Conservation (phyloP, 2,888 invertebrate genomes). For the Lacanobia oleracea region DNA sequence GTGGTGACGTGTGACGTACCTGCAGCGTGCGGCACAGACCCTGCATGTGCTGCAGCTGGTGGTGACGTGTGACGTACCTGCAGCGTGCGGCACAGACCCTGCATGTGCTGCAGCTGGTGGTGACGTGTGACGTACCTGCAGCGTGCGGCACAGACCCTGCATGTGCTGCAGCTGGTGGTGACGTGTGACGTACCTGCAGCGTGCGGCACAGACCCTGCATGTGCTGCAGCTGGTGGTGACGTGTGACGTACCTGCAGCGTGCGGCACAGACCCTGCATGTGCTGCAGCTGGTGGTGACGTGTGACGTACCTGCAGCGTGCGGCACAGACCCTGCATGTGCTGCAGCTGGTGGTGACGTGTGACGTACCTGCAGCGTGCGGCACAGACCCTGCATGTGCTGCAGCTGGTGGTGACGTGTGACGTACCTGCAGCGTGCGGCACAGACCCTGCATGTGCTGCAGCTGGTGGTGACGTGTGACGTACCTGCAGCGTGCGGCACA, state of each 20-base stretch:
- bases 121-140: constrained; percentile 90
- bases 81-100: constrained; percentile 94
- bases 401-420: constrained; percentile 89
- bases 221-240: constrained; percentile 92
- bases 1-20: constrained; percentile 73
- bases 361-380: constrained; percentile 92
- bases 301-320: constrained; percentile 92
- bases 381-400: constrained; percentile 94
- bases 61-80: constrained; percentile 89
- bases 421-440: constrained; percentile 94
- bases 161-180: constrained; percentile 93
- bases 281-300: constrained; percentile 91
- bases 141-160: constrained; percentile 94
- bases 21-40: constrained; percentile 95
- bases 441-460: constrained; percentile 94
- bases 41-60: constrained; percentile 94
- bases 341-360: constrained; percentile 91
- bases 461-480: constrained; percentile 85
- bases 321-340: constrained; percentile 94
- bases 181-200: constrained; percentile 90
- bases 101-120: constrained; percentile 93
- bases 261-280: constrained; percentile 95
- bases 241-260: constrained; percentile 91
- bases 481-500: constrained; percentile 94
- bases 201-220: constrained; percentile 95